Conservation (phyloP, 2,888 invertebrate genomes). For the Operophtera brumata region DNA sequence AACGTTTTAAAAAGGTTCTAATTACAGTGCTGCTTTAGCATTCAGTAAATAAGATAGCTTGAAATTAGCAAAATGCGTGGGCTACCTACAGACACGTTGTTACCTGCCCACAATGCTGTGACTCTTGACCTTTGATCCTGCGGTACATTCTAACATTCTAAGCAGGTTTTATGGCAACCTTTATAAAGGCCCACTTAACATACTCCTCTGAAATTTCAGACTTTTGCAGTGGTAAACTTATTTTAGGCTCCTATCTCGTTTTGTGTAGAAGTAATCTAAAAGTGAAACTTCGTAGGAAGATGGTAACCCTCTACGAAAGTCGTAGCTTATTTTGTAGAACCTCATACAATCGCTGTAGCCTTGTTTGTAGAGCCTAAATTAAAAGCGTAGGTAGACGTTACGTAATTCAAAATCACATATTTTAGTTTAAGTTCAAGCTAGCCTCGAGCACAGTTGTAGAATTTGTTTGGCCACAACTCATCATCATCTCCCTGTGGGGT, state of each 20-base stretch:
- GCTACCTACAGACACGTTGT: not conserved
- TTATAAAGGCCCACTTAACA: not conserved
- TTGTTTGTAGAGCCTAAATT: not conserved
- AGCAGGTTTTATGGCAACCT: slow-evolving; percentile 4
- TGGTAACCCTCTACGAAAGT: slow-evolving; percentile 21
- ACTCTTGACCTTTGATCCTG: slow-evolving; percentile 10
- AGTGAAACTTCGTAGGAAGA: not conserved
- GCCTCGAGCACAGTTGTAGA: not conserved
- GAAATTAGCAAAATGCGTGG: not conserved
- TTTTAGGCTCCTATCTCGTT: too few species aligned
- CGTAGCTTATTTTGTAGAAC: slow-evolving; percentile 8
- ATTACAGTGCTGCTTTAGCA: too few species aligned
- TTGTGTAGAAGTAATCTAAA: too few species aligned
- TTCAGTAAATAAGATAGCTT: too few species aligned
- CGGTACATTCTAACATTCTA: not conserved
- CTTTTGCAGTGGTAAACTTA: too few species aligned
- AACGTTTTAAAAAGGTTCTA: too few species aligned
- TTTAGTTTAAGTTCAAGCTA: not conserved
- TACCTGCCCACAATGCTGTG: slow-evolving; percentile 3
- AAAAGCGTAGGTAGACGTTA: too few species aligned
- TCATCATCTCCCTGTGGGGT: too few species aligned
- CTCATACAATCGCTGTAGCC: not conserved
- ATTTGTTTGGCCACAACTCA: not conserved
- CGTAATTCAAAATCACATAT: not conserved
- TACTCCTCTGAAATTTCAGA: too few species aligned